A percentile compares a stretch with the other conserved stretches of the same genome.
phyloP scores from a whole-genome alignment of 2,113 vertebrate genomes.

The Hemichromis elongatus region DNA sequence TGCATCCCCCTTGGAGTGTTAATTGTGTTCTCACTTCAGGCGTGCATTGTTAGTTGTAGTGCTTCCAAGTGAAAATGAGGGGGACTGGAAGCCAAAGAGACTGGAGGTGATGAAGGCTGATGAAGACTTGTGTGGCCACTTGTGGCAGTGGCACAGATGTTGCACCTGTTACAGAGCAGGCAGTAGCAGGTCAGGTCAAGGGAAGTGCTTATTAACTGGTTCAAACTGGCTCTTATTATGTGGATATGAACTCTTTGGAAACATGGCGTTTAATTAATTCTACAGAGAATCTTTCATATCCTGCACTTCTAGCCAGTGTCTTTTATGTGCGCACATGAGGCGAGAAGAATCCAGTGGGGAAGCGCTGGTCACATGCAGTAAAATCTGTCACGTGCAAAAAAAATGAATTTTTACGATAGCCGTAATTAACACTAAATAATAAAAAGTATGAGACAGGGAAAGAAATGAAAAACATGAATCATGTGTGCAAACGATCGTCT shows the following conservation, averaged over 20 bases:
- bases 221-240: neutral
- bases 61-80: constrained; percentile 41
- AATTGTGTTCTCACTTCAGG: constrained; percentile 45
- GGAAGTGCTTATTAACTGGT: constrained; percentile 10
- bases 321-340: neutral
- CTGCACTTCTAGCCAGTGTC: neutral
- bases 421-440: neutral
- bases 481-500: neutral
- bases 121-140: neutral
- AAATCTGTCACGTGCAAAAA: neutral
- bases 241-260: neutral
- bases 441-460: neutral
- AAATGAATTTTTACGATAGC: neutral
- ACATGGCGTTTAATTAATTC: constrained; percentile 7
- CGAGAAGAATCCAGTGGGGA: neutral
- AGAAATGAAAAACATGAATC: neutral
- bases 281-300: neutral
- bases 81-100: constrained; percentile 18
- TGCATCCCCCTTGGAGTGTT: constrained; percentile 22
- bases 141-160: neutral
- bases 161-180: neutral
- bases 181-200: neutral
- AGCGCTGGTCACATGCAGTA: neutral
- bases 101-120: neutral
- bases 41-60: constrained; percentile 32